Evolutionary conservation across 2,113 vertebrate species (phyloP), one percentile per base, ranked within the genome.

Genomic region (Esox niger): DNA sequence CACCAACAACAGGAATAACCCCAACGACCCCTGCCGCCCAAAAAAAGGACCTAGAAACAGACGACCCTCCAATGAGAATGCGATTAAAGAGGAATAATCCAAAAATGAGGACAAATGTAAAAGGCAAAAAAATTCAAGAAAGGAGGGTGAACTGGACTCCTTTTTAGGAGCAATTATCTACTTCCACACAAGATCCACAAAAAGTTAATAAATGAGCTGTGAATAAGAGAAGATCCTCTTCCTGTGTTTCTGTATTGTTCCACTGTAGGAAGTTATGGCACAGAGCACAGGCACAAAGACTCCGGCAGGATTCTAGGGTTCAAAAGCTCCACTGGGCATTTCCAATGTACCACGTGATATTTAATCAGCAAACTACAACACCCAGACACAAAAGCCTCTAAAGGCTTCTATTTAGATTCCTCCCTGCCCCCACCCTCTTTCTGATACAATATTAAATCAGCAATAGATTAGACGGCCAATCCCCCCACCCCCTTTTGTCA

Each of bases 201-300:
- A 82, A 88, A 81, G 86, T 84, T 82, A 77, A 81, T 69, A 75
- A 65, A 55, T 27, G 78, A 43, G 68, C 63, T 63, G 54, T 52
- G 62, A 76, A 73, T 75, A 76, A 61, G 76, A 73, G 74, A 71
- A 80, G 38, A 25, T 70, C 77, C 74, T 75, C 72, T 78, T 71
- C 79, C 71, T 66, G 27, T 79, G 68, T 57, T 27, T 26, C 66
- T 66, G 66, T 54, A 86, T 79, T 90, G 83, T 84, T 69, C 81
- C 75, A 81, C 74, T 74, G 82, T 76, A 79, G 77, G 78, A 87
- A 88, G 89, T 90, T 89, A 85, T 84, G 88, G 87, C 88, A 89
- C 86, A 85, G 57, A 87, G 88, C 82, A 73, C 85, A 77, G n/a
- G 79, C 85, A 91, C 90, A 91, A 91, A 88, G 86, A 69, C 81